Conservation (phyloP, 2,797 vertebrate genomes). For the Todus mexicanus region DNA sequence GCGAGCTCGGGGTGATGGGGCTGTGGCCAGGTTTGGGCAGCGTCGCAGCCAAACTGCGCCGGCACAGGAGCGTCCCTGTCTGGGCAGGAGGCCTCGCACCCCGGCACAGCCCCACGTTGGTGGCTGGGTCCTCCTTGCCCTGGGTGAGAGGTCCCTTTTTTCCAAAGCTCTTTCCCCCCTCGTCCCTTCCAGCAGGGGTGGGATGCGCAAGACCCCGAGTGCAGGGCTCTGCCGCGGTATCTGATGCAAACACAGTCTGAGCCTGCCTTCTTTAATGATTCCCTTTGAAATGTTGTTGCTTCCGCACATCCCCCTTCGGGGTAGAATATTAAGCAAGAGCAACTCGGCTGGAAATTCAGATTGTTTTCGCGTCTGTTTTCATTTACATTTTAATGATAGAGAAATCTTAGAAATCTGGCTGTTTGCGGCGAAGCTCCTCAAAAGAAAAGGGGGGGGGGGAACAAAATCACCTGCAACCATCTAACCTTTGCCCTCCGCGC, state of each 20-base stretch:
- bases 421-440: background rate
- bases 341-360: constrained; percentile 70
- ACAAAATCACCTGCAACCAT: background rate
- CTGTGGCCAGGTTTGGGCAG: background rate
- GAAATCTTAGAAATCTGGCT: background rate
- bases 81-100: background rate
- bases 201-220: background rate
- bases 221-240: background rate
- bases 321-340: constrained; percentile 72
- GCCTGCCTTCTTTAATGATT: constrained; percentile 67
- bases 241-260: constrained; percentile 52
- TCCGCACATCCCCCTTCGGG: constrained; percentile 61
- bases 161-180: background rate
- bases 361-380: constrained; percentile 67
- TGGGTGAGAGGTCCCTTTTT: background rate
- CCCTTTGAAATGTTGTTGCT: constrained; percentile 68
- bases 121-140: background rate
- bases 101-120: accelerated
- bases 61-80: background rate
- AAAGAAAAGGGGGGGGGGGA: background rate
- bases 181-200: background rate
- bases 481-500: background rate
- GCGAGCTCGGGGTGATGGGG: background rate
- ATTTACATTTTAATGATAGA: constrained; percentile 68
- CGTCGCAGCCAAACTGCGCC: too few species aligned